Evolutionary conservation across 92 coral and sea anemone genomes (phyloP).

Genomic region (Zoanthus solanderi): DNA sequence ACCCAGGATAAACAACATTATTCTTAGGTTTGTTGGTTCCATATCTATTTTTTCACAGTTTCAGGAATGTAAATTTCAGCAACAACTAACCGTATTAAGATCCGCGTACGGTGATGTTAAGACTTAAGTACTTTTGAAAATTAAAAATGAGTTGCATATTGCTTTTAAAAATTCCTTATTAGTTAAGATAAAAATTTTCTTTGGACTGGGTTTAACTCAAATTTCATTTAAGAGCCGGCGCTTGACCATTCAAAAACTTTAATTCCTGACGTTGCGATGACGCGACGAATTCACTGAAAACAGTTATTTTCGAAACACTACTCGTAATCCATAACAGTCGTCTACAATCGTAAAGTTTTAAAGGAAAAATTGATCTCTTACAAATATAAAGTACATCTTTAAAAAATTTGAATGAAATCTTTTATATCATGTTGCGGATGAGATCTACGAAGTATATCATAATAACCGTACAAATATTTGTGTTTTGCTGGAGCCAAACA

Average conservation of each 20-base stretch:
- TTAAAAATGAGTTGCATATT: neutral
- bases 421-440: neutral
- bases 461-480: neutral
- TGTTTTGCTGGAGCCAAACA: neutral
- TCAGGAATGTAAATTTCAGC: no score
- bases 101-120: no score
- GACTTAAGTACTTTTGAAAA: no score
- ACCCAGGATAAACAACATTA: no score
- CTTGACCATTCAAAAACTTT: neutral
- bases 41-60: no score
- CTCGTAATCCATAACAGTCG: no score
- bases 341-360: neutral
- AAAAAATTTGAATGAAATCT: neutral
- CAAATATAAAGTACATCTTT: neutral
- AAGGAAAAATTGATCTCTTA: neutral
- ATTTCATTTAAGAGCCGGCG: neutral
- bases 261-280: neutral
- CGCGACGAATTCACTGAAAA: neutral
- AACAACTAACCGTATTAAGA: no score
- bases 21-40: no score
- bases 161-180: neutral
- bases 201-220: neutral
- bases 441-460: neutral
- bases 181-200: neutral
- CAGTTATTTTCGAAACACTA: neutral